Evolutionary conservation across 1,140 invertebrate species (phyloP).

Genomic region (Drosophila tsacasi): DNA sequence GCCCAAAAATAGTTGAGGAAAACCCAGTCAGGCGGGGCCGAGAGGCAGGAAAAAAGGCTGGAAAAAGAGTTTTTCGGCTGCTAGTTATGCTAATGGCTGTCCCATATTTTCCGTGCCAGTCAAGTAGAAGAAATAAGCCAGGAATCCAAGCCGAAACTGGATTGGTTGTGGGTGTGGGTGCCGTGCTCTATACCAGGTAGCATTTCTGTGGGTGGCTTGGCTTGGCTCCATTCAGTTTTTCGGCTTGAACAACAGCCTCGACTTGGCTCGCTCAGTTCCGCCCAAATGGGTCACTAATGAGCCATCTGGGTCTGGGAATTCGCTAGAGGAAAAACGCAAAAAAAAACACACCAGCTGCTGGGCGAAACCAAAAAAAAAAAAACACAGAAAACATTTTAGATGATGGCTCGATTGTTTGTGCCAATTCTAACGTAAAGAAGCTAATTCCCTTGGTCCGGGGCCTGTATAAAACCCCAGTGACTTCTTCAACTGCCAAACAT

Average conservation of each 20-base stretch:
- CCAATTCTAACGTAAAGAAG: constrained; percentile 82
- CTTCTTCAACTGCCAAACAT: constrained; percentile 56
- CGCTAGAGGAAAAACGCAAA: constrained; percentile 30
- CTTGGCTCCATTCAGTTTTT: constrained; percentile 6
- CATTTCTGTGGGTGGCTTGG: constrained; percentile 25
- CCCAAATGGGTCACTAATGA: constrained; percentile 81
- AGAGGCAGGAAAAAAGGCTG: constrained; percentile 6
- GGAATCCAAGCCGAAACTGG: constrained; percentile 11
- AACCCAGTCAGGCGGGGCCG: constrained; percentile 32
- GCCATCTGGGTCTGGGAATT: constrained; percentile 63
- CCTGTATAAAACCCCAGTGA: constrained; percentile 65
- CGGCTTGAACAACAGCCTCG: constrained; percentile 34
- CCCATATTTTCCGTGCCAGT: constrained; percentile 17
- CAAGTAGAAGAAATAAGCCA: constrained; percentile 43
- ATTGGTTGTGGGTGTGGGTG: constrained; percentile 2
- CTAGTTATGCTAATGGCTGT: constrained; percentile 61
- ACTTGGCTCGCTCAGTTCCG: constrained; percentile 73
- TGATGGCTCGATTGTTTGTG: constrained; percentile 81
- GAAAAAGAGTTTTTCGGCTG: constrained; percentile 15
- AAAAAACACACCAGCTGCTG: constrained; percentile 12
- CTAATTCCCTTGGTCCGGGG: constrained; percentile 38
- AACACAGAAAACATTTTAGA: constrained; percentile 29
- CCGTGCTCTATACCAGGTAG: constrained; percentile 8
- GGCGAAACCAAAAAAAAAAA: neutral
- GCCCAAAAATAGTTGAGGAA: constrained; percentile 38